Conservation (phyloP, 2,113 vertebrate species). For the Cavia porcellus region DNA sequence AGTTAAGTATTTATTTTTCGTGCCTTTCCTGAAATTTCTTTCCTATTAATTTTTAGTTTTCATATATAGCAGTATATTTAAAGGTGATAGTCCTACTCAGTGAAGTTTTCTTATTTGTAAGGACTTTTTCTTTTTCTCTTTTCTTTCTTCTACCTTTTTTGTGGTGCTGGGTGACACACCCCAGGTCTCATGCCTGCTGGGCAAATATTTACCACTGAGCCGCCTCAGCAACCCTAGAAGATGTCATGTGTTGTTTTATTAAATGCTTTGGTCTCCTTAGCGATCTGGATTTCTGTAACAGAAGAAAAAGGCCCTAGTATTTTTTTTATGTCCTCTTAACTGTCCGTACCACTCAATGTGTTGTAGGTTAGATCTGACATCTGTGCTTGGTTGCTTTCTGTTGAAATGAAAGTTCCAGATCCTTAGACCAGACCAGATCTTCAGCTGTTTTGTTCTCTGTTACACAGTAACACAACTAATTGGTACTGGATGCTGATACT, state of each 20-base stretch:
- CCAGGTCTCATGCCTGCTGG: background rate
- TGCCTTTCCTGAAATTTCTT: background rate
- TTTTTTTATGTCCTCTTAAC: background rate
- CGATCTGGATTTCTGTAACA: background rate
- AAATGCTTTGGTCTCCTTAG: background rate
- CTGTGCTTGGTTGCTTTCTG: conserved; percentile 36
- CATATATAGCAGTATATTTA: conserved; percentile 31
- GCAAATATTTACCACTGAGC: background rate
- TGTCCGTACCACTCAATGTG: background rate
- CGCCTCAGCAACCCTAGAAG: background rate
- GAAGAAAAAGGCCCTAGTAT: background rate
- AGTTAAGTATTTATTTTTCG: conserved; percentile 43
- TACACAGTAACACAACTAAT: background rate
- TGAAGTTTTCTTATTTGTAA: background rate
- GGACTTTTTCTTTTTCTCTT: background rate
- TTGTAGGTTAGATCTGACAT: background rate
- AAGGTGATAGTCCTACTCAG: background rate
- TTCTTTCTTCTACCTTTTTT: background rate
- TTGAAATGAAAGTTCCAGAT: background rate
- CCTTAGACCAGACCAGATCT: background rate
- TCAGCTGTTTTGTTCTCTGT: conserved; percentile 43
- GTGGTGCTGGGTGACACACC: background rate
- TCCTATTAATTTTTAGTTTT: conserved; percentile 49
- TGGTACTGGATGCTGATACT: background rate
- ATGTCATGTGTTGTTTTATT: conserved; percentile 2